Evolutionary conservation across 2,113 vertebrate species (phyloP).

Genomic region (Chaetura pelagica): DNA sequence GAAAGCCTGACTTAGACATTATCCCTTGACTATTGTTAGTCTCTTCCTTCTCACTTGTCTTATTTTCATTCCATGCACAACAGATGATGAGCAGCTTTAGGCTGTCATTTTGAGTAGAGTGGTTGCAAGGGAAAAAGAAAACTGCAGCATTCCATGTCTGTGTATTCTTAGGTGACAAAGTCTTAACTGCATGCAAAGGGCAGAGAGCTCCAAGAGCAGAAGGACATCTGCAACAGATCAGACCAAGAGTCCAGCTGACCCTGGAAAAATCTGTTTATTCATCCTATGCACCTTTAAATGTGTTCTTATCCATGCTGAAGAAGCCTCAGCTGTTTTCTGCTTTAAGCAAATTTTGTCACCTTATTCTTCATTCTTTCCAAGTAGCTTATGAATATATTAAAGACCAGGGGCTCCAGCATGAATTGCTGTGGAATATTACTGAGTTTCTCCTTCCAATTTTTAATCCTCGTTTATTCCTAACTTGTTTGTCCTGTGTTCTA

Average conservation of each 20-base stretch:
- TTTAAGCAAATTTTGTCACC: not conserved
- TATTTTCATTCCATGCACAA: slow-evolving; percentile 3
- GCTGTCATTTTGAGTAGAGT: not conserved
- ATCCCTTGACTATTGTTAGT: slow-evolving; percentile 37
- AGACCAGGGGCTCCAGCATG: not conserved
- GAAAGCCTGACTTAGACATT: not conserved
- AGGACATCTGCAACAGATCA: not conserved
- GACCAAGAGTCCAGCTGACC: not conserved
- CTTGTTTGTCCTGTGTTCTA: not conserved
- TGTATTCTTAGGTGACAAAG: not conserved
- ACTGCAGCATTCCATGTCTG: not conserved
- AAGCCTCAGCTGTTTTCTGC: not conserved
- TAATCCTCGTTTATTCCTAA: not conserved
- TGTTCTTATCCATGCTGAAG: not conserved
- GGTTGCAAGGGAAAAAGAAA: not conserved
- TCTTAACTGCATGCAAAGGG: not conserved
- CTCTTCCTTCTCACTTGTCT: not conserved
- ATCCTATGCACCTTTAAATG: not conserved
- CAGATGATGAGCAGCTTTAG: not conserved
- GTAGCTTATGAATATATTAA: not conserved
- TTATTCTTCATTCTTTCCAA: not conserved
- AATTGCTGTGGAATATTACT: not conserved
- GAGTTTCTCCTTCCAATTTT: not conserved
- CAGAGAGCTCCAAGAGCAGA: slow-evolving; percentile 24
- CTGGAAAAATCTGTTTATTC: not conserved